A percentile compares a stretch with the other conserved stretches of the same genome.
Conservation (phyloP, 2,888 invertebrate genomes). For the Sesamia inferens region DNA sequence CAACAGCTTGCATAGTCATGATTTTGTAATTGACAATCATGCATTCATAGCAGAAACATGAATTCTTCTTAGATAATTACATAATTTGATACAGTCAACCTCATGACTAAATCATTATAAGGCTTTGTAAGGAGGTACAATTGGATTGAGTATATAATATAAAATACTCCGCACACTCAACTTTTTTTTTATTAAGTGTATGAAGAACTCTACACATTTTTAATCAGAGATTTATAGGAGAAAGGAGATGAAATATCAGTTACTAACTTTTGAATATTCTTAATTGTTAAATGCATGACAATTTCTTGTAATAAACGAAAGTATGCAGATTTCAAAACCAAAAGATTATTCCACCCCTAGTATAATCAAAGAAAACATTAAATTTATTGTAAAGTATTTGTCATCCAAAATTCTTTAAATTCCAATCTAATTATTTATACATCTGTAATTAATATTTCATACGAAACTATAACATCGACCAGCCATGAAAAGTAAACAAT, state of each 20-base stretch:
- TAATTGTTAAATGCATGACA: neutral
- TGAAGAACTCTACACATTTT: conserved; percentile 3
- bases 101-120: conserved; percentile 28
- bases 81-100: conserved; percentile 1
- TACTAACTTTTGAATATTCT: neutral
- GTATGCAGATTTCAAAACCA: neutral
- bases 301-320: neutral
- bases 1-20: neutral
- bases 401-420: neutral
- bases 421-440: neutral
- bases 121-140: conserved; percentile 24
- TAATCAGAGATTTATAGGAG: conserved; percentile 1
- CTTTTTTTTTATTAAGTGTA: conserved; percentile 1
- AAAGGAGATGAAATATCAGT: conserved; percentile 11
- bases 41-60: neutral
- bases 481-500: conserved; percentile 36
- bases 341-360: neutral
- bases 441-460: neutral
- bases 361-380: neutral
- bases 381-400: neutral
- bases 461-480: conserved; percentile 17
- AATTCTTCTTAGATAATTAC: conserved; percentile 23
- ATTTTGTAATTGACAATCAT: neutral
- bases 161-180: neutral
- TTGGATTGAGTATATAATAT: neutral